Evolutionary conservation across 2,113 vertebrate species (phyloP), one percentile per base, ranked within the genome.

Genomic region (Ibidorhyncha struthersii): DNA sequence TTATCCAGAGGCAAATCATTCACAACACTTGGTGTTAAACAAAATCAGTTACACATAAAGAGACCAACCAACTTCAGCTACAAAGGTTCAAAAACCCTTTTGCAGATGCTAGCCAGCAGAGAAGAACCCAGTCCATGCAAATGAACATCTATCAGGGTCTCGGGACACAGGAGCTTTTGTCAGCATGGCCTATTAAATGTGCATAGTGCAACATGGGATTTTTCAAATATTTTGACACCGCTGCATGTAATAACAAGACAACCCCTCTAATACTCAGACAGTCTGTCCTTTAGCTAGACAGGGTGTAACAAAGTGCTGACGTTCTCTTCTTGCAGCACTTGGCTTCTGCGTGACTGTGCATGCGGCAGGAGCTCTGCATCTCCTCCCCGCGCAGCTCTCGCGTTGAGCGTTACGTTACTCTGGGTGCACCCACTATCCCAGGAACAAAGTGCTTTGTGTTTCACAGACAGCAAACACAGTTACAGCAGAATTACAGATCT

Each of bases 341-440:
- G 34, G 22, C 34, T 72, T 38, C 83, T 53, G 8, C 2, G 2
- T 15, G 29, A 47, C 53, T 20, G 13, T 14, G 61, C 20, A 8
- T 0, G 0, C 0, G 2, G 36, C 23, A 63, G 63, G 25, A 82
- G 22, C 26, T 70, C 67, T 50, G 41, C 30, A 15, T 40, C 47
- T 49, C 38, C 50, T 56, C n/a, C 9, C 32, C 8, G 2, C 29
- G 36, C 59, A 45, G 43, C 17, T 45, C 66, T 38, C 38, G 2
- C 34, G 12, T 50, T 3, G 65, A 85, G 26, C 1, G 0, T 4
- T 49, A 3, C 41, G 11, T 61, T 9, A 2, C 50, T 20, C 8
- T 14, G 36, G 43, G 14, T 40, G 47, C 27, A 41, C 22, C 52
- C 77, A 13, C 41, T 2, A 26, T 15, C 38, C 69, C 82, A 13